Evolutionary conservation across 2,888 invertebrate species (phyloP).

Genomic region (Andrena flavipes): DNA sequence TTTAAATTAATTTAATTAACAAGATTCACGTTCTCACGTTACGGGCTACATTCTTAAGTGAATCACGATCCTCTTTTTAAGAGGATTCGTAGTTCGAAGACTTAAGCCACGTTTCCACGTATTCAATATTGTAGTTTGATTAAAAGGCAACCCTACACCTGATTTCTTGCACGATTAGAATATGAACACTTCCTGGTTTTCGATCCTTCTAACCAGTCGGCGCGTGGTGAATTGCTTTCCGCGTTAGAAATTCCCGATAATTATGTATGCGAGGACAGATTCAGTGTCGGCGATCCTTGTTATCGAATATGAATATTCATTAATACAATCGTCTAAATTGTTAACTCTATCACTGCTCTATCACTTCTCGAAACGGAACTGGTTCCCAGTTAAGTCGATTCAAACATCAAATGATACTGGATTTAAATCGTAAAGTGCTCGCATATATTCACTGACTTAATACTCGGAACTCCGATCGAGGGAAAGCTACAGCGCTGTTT

Average conservation of each 20-base stretch:
- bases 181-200: background rate
- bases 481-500: no score
- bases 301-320: background rate
- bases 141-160: background rate
- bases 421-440: background rate
- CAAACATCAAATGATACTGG: no score
- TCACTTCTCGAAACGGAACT: background rate
- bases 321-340: no score
- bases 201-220: background rate
- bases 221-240: background rate
- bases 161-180: background rate
- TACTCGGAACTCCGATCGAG: no score
- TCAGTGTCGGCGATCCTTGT: background rate
- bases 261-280: background rate
- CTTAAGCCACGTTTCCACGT: background rate
- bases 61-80: background rate
- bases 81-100: background rate
- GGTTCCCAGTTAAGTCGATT: background rate
- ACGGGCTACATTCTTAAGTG: no score
- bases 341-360: background rate
- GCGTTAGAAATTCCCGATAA: background rate
- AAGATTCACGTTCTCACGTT: no score
- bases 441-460: background rate
- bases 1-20: no score
- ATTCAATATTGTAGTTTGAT: background rate